Conservation (phyloP, 2,888 invertebrate genomes). For the Drosophila peninsularis region DNA sequence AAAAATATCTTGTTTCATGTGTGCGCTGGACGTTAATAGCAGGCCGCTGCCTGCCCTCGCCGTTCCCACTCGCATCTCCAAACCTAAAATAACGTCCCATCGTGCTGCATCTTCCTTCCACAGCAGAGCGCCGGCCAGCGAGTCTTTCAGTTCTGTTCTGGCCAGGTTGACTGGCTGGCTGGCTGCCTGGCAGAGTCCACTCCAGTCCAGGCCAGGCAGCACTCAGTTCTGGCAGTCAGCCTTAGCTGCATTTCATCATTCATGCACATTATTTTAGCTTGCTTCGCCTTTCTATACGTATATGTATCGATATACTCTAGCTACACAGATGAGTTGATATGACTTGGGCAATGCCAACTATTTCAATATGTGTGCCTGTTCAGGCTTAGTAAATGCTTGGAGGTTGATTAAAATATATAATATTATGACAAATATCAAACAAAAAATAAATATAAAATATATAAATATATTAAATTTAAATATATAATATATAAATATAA, state of each 20-base stretch:
- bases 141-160: constrained; percentile 18
- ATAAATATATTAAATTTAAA: no score
- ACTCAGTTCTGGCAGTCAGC: constrained; percentile 64
- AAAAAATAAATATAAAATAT: no score
- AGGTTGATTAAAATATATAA: not conserved
- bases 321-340: not conserved
- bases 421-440: no score
- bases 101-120: constrained; percentile 29
- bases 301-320: constrained; percentile 37
- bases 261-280: constrained; percentile 75
- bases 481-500: no score
- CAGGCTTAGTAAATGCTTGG: not conserved
- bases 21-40: constrained; percentile 81
- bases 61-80: constrained; percentile 16
- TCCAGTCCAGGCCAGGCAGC: constrained; percentile 31
- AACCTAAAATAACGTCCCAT: constrained; percentile 32
- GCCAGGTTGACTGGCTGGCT: constrained; percentile 2
- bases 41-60: constrained; percentile 39
- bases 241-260: constrained; percentile 78
- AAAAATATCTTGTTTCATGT: constrained; percentile 81
- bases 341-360: not conserved
- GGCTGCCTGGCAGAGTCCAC: constrained; percentile 8
- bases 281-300: constrained; percentile 23
- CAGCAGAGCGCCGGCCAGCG: constrained; percentile 34
- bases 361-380: not conserved